Base-by-base conservation (phyloP, 2,888 invertebrate species). In the Oscheius sp. region DNA sequence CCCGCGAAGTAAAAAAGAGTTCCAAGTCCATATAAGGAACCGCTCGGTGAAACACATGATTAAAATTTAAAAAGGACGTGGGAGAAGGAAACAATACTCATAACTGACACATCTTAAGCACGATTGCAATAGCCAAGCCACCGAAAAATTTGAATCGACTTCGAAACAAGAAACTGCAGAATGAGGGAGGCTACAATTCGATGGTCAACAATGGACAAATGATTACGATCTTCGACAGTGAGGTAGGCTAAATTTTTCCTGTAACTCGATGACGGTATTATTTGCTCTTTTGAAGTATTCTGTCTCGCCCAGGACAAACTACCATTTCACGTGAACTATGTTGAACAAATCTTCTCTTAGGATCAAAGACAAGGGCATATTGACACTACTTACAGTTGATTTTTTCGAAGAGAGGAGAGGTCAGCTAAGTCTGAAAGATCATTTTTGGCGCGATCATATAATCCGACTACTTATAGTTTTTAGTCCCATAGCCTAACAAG, bases 131-230 rank as follows among this genome's bases (percentile, higher is more conserved):
- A 59, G 56, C 41, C 44, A 67, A 67, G 26, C 67, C 67, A 6
- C 67, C 67, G 30, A 67, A 67, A 49, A 67, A 67, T 57, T 28
- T 67, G 22, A 59, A 36, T 32, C 57, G 67, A 45, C 33, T 67
- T 28, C 38, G 65, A 32, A 65, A 65, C 20, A 65, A 65, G 28
- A 65, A 65, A 30, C 28, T 54, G 9, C 28, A 45, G n/a, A 26
- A 54, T 20, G 65, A 54, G 14, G 65, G 54, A 28, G 17, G 17
- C 6, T 30, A 20, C 20, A 54, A 32, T 38, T 65, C 65, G 5
- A 65, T 54, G 51, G n/a, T 6, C 12, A 54, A 54, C 12, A 65
- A 36, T 28, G 65, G 65, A 30, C 65, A 65, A 33, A 45, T 24
- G 32, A 65, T 65, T 24, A 65, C 65, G 4, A 59, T 59, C 17